Base-by-base conservation (phyloP, 2,888 invertebrate genomes). In the Drosophila borborema region DNA sequence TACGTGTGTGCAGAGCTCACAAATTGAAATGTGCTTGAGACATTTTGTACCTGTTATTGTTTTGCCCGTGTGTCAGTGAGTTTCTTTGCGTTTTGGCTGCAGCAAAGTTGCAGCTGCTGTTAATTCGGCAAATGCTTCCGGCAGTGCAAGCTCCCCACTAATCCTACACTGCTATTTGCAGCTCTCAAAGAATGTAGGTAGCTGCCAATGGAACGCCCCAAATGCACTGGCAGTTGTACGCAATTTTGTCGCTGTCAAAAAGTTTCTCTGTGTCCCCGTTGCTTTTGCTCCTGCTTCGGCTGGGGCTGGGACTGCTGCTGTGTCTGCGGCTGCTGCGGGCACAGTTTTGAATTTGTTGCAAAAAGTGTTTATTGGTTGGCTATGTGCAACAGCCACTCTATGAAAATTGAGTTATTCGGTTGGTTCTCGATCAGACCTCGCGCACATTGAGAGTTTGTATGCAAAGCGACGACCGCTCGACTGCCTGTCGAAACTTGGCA, bases 351-450 rank as follows among this genome's bases (percentile, higher is more conserved):
- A 80, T 86, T 89, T 90, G 90, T 90, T 89, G 82, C 76, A 77
- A 85, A 84, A 87, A 89, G 80, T 90, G 89, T 89, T 90, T 86
- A 90, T 86, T 89, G 86, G 90, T 88, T 80, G 73, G 74, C 88
- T 70, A 72, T 71, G 80, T 69, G 72, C 72, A 64, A 60, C 61
- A 68, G 69, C 69, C 74, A 85, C 90, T 88, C 90, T 70, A 77
- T 90, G 90, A 80, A 85, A 85, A 85, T 85, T 90, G 86, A 85
- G 85, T 90, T 85, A 85, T 90, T 82, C 64, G 69, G 41, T 71
- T 66, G 68, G 63, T 67, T 77, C 59, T 58, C 60, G 65, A 64
- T 46, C 55, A 67, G 43, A 60, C 64, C 70, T 49, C 34, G 43
- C 54, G 66, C 36, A 62, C 64, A 23, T 51, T 51, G 45, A 74